Conservation (phyloP, 2,797 vertebrate species). For the Catamblyrhynchus diadema region DNA sequence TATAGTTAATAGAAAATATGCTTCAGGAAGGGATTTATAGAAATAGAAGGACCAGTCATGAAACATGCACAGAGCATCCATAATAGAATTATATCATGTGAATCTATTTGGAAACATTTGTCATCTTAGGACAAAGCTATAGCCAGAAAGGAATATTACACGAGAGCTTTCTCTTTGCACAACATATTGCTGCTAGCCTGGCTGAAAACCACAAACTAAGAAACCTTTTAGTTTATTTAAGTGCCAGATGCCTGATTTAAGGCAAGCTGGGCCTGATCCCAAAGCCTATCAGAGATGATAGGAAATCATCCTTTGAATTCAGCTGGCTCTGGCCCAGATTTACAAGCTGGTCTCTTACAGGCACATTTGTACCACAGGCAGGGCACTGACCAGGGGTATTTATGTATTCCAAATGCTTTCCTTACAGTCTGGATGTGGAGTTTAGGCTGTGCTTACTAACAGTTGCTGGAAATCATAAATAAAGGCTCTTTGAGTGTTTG, state of each 20-base stretch:
- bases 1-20: background rate
- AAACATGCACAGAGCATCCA: background rate
- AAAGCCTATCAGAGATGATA: background rate
- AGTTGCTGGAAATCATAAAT: background rate
- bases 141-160: background rate
- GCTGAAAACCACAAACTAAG: background rate
- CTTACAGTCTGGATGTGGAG: background rate
- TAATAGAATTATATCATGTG: background rate
- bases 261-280: constrained; percentile 26
- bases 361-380: background rate
- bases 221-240: constrained; percentile 11
- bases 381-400: background rate
- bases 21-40: background rate
- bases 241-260: constrained; percentile 38
- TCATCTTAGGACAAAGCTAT: background rate
- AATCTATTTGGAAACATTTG: constrained; percentile 5
- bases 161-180: background rate
- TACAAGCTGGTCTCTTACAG: background rate
- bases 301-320: constrained; percentile 23
- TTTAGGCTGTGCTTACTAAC: background rate
- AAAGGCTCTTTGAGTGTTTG: background rate
- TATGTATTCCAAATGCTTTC: background rate
- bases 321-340: background rate
- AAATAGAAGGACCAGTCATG: background rate
- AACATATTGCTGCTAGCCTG: background rate